Conservation (phyloP, 2,797 vertebrate genomes). For the Paguma larvata region DNA sequence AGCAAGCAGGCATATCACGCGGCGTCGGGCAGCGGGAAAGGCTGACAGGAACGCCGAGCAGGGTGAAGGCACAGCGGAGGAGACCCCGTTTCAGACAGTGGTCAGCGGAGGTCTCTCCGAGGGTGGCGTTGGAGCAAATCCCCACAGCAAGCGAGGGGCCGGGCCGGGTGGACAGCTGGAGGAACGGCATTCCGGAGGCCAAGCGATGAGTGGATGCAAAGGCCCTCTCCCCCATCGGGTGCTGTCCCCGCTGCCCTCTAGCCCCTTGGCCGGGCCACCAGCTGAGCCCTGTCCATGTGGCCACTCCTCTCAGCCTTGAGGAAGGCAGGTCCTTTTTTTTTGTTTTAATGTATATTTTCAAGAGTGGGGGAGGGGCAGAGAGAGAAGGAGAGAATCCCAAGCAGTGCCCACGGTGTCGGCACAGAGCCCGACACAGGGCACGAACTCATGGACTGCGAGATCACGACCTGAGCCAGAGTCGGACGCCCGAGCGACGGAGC, state of each 20-base stretch:
- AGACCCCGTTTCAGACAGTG: neutral
- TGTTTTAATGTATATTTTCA: too few species aligned
- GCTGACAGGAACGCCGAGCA: neutral
- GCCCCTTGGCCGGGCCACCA: neutral
- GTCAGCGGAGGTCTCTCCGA: neutral
- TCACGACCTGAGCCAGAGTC: too few species aligned
- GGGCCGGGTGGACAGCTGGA: neutral
- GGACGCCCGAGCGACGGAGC: too few species aligned
- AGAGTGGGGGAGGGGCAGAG: too few species aligned
- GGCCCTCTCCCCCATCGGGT: neutral
- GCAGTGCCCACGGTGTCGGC: too few species aligned
- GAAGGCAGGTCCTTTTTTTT: neutral
- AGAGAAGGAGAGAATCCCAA: too few species aligned
- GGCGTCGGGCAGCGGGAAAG: neutral
- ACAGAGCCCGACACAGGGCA: too few species aligned
- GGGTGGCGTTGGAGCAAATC: constrained; percentile 5
- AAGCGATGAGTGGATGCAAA: neutral
- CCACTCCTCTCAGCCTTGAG: neutral
- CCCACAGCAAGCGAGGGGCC: neutral
- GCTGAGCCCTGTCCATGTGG: neutral
- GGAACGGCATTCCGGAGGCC: neutral
- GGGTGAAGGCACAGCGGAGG: neutral
- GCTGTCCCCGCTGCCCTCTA: neutral
- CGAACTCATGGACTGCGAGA: too few species aligned
- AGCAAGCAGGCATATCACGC: neutral